Conservation (phyloP, 2,888 invertebrate genomes). For the Scrobipalpa atriplicella region DNA sequence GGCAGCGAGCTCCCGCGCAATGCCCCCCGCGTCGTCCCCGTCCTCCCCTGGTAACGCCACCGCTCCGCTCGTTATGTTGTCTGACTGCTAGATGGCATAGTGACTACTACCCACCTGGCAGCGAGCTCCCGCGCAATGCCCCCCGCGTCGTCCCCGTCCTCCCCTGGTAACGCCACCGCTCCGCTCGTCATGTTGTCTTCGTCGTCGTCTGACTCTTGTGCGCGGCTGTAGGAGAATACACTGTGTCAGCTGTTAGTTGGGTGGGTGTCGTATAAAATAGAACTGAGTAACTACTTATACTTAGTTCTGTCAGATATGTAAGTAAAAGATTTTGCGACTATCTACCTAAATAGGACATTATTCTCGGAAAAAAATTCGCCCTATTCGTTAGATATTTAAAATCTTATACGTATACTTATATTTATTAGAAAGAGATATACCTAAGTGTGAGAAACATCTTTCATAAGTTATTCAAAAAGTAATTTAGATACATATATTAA, state of each 20-base stretch:
- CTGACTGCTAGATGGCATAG: slow-evolving; percentile 44
- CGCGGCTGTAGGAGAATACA: slow-evolving; percentile 65
- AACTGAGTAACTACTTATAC: no score
- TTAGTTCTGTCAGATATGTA: background rate
- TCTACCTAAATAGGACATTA: no score
- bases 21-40: slow-evolving; percentile 68
- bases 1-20: slow-evolving; percentile 85
- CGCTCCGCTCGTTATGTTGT: slow-evolving; percentile 78
- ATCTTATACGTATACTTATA: no score
- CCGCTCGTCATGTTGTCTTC: slow-evolving; percentile 84
- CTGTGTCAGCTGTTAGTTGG: slow-evolving; percentile 7
- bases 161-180: slow-evolving; percentile 74
- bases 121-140: slow-evolving; percentile 87
- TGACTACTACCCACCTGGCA: slow-evolving; percentile 31
- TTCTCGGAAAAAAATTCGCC: no score
- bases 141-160: slow-evolving; percentile 82
- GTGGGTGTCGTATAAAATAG: background rate
- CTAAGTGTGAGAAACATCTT: no score
- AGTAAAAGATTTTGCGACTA: no score
- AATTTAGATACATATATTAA: no score
- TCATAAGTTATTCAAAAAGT: no score
- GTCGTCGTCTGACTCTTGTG: slow-evolving; percentile 89
- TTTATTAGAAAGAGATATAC: no score
- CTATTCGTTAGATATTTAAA: no score
- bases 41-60: slow-evolving; percentile 80